These are phyloP conservation scores for Sorex araneus DNA, from an alignment of 2,113 vertebrate species.

Conservation along the genomic window DNA sequence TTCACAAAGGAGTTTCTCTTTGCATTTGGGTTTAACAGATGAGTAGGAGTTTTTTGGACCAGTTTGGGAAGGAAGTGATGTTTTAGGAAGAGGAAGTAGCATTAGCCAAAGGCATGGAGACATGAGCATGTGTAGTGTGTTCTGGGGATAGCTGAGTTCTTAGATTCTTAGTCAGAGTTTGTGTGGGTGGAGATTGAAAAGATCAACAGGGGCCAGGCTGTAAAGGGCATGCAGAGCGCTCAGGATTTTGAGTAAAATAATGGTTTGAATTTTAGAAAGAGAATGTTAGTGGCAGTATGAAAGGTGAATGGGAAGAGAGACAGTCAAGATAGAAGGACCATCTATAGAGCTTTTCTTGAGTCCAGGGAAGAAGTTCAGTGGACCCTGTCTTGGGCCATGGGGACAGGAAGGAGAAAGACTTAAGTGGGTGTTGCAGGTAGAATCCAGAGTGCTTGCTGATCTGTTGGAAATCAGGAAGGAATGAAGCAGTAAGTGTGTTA, in stretches of 20 bases:
- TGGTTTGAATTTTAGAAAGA: conserved; percentile 33
- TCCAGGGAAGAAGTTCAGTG: background rate
- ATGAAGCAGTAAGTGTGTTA: conserved; percentile 23
- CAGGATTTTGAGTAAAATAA: conserved; percentile 57
- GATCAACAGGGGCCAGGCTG: background rate
- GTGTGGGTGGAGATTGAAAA: background rate
- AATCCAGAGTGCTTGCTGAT: background rate
- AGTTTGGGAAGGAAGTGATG: background rate
- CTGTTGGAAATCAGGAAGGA: background rate
- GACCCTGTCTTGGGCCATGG: background rate
- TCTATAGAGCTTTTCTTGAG: background rate
- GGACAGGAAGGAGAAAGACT: background rate
- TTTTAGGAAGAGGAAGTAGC: background rate
- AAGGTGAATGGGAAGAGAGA: background rate
- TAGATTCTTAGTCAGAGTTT: background rate
- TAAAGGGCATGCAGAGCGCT: background rate
- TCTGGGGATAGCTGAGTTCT: background rate
- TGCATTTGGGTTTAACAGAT: conserved; percentile 32
- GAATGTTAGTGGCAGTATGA: background rate
- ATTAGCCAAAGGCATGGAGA: background rate
- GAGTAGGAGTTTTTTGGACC: conserved; percentile 19
- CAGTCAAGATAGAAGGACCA: background rate
- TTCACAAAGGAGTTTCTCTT: conserved; percentile 36
- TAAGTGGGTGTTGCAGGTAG: background rate
- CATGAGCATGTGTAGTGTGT: background rate